Evolutionary conservation across 2,797 vertebrate species (phyloP).

Genomic region (Tenualosa thibaudeaui): DNA sequence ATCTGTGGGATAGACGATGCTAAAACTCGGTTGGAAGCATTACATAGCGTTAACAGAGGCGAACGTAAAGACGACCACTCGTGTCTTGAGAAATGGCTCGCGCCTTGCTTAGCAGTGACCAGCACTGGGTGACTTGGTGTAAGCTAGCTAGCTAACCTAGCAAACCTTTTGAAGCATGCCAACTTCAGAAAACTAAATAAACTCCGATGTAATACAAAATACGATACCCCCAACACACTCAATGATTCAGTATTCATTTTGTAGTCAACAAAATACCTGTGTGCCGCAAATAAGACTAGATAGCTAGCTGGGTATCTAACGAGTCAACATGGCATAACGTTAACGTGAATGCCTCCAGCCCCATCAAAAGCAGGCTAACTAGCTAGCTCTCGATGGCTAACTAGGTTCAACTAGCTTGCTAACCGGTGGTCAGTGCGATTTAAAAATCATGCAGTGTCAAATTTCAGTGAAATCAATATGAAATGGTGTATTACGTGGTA

Average conservation of each 20-base stretch:
- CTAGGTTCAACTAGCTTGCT: slow-evolving; percentile 10
- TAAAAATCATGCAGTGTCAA: neutral
- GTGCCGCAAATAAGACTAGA: neutral
- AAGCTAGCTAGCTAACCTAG: slow-evolving; percentile 5
- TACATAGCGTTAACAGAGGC: neutral
- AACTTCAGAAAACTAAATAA: slow-evolving; percentile 21
- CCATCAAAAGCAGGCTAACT: slow-evolving; percentile 21
- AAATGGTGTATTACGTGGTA: neutral
- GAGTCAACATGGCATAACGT: slow-evolving; percentile 10
- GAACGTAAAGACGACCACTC: neutral
- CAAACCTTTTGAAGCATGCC: slow-evolving; percentile 16
- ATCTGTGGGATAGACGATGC: neutral
- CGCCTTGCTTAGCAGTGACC: slow-evolving; percentile 14
- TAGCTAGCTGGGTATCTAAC: slow-evolving; percentile 49
- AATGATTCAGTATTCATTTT: neutral
- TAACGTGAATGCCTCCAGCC: neutral
- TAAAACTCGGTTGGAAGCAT: neutral
- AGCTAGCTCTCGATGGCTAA: slow-evolving; percentile 38
- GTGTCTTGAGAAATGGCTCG: slow-evolving; percentile 9
- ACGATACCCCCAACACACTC: neutral
- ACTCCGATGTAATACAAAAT: slow-evolving; percentile 4
- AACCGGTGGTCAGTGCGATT: neutral
- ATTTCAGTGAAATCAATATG: neutral
- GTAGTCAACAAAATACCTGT: neutral
- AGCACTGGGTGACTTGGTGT: neutral